A percentile compares a stretch with the other conserved stretches of the same genome.
These are phyloP conservation scores for Quadroppia sp. DNA, from an alignment of 2,888 invertebrate species.

Conservation along the genomic window DNA sequence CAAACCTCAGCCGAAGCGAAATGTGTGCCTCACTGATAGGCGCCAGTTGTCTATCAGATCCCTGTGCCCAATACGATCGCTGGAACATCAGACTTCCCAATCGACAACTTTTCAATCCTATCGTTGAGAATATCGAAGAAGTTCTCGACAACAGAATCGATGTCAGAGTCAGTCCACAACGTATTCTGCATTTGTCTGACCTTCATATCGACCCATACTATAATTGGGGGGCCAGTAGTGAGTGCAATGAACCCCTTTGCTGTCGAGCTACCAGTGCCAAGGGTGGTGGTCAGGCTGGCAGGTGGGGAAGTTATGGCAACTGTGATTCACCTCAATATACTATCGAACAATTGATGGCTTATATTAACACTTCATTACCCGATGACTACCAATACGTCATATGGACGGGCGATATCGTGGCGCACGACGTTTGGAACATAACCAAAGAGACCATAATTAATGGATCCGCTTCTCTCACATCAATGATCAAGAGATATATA, in stretches of 20 bases:
- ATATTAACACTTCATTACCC: not conserved
- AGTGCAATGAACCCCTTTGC: constrained; percentile 40
- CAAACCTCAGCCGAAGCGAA: constrained; percentile 34
- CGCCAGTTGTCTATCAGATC: constrained; percentile 26
- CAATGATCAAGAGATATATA: constrained; percentile 27
- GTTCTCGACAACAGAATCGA: too few relatives aligned
- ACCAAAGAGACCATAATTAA: constrained; percentile 30
- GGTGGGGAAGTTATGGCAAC: constrained; percentile 35
- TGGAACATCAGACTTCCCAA: constrained; percentile 13
- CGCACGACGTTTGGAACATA: constrained; percentile 42
- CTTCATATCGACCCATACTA: constrained; percentile 40
- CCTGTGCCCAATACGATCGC: not conserved
- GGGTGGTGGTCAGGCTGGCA: constrained; percentile 4
- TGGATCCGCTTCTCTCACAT: constrained; percentile 21
- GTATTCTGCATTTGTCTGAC: constrained; percentile 40
- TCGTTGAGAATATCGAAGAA: not conserved
- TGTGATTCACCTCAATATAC: constrained; percentile 40
- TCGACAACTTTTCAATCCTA: not conserved
- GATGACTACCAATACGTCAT: constrained; percentile 38
- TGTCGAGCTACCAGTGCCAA: constrained; percentile 22
- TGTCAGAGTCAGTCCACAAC: too few relatives aligned
- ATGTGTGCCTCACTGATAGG: constrained; percentile 39
- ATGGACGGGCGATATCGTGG: constrained; percentile 39
- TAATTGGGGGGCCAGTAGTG: not conserved
- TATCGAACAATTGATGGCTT: constrained; percentile 19